phyloP scores from a whole-genome alignment of 2,888 invertebrate species.

The Tenthredo livida region DNA sequence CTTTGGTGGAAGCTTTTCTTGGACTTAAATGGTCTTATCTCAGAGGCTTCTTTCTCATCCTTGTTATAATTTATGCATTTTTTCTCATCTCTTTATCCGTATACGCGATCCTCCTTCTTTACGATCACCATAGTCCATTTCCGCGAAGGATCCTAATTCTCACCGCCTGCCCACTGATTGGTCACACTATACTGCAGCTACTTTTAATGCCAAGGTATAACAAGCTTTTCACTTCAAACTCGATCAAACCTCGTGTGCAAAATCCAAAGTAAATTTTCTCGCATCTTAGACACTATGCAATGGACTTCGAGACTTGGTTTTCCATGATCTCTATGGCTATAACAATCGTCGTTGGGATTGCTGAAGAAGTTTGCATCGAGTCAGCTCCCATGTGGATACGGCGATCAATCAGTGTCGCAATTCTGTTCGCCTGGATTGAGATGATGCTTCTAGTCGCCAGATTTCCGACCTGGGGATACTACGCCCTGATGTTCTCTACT shows the following conservation, averaged over 20 bases:
- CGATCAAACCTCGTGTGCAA: constrained; percentile 51
- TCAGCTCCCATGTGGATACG: constrained; percentile 72
- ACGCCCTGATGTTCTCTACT: constrained; percentile 81
- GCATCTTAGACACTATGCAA: constrained; percentile 70
- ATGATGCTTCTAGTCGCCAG: constrained; percentile 80
- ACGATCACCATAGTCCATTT: constrained; percentile 58
- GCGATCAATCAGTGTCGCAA: constrained; percentile 74
- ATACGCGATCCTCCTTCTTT: constrained; percentile 67
- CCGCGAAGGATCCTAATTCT: constrained; percentile 69
- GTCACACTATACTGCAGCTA: constrained; percentile 67
- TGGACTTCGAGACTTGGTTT: constrained; percentile 77
- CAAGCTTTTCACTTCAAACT: background rate
- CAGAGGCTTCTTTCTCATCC: constrained; percentile 78
- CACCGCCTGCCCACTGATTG: constrained; percentile 59
- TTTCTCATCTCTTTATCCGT: constrained; percentile 77
- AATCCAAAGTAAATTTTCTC: background rate
- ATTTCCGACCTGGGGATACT: constrained; percentile 80
- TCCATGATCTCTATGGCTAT: constrained; percentile 73
- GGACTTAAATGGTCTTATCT: constrained; percentile 79
- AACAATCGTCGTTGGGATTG: constrained; percentile 70
- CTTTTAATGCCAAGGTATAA: constrained; percentile 70
- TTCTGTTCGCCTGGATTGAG: constrained; percentile 80
- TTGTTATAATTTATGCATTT: constrained; percentile 74
- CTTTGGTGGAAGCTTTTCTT: constrained; percentile 78
- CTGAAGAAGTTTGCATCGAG: constrained; percentile 53